These are phyloP conservation scores for Drosophila ogumai DNA, from an alignment of 1,140 invertebrate species.

Conservation along the genomic window DNA sequence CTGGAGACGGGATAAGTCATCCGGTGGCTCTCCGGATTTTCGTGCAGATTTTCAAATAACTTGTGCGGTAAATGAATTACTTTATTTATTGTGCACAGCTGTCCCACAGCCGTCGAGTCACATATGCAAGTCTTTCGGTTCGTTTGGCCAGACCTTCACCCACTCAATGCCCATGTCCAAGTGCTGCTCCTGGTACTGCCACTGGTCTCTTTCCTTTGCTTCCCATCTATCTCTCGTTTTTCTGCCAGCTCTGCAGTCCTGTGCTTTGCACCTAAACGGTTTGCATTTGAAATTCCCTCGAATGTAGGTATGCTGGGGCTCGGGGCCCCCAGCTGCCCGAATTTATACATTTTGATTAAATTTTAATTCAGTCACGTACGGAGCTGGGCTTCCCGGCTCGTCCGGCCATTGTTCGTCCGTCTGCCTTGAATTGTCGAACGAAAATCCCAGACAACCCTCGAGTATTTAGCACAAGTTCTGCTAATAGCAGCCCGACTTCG, in stretches of 20 bases:
- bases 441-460: constrained; percentile 55
- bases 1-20: constrained; percentile 42
- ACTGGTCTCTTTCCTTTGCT: not conserved
- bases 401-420: constrained; percentile 48
- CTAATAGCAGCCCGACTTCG: constrained; percentile 59
- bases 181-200: constrained; percentile 6
- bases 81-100: constrained; percentile 79
- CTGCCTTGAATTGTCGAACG: constrained; percentile 43
- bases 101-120: constrained; percentile 46
- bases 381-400: constrained; percentile 30
- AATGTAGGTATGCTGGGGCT: constrained; percentile 1
- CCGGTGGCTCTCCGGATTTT: constrained; percentile 48
- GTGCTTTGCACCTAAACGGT: constrained; percentile 51
- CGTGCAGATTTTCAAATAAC: constrained; percentile 78
- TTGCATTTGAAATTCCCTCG: constrained; percentile 61
- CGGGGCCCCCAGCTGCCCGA: constrained; percentile 16
- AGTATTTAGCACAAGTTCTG: constrained; percentile 77
- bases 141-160: constrained; percentile 35
- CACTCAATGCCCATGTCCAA: not conserved
- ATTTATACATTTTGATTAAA: constrained; percentile 83
- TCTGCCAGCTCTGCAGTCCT: constrained; percentile 39
- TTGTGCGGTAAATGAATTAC: constrained; percentile 81
- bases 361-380: constrained; percentile 84
- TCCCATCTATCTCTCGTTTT: constrained; percentile 9
- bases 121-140: constrained; percentile 53